Evolutionary conservation across 1,140 invertebrate species (phyloP), one percentile per base, ranked within the genome.

Genomic region (Tigriopus japonicus): DNA sequence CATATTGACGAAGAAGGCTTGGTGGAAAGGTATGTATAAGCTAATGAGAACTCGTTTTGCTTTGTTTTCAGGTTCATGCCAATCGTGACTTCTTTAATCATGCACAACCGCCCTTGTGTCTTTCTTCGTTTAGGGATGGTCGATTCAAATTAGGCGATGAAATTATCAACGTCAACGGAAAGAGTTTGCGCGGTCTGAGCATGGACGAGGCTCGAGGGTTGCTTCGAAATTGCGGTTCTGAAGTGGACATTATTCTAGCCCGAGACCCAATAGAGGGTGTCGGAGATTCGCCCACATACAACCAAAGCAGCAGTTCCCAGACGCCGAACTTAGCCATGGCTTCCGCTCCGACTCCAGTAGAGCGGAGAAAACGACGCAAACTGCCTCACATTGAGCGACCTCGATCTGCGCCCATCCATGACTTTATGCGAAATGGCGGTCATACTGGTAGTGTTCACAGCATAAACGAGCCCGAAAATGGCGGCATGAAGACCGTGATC

Each of bases 101-200:
- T 35, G 3, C 9, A 35, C 28, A 35, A 35, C n/a, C n/a, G n/a
- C n/a, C n/a, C n/a, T 35, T 35, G 28, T 9, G 9, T 49, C 45
- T 49, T 12, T 62, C 64, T 60, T 65, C 67, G 75, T 64, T 61
- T 72, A 84, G 85, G 70, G 85, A 87, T 68, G 85, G 85, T 0
- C 77, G 84, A 61, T 73, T 90, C 60, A 77, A 81, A 65, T 75
- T 85, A 51, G 84, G 84, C 6, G 87, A 90, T 71, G 86, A 90
- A 73, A 81, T 90, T 60, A 79, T 89, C 14, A 85, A 87, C 70
- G 85, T 89, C 9, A 88, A 89, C 70, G 85, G 85, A 1, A 79
- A 80, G 67, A 78, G 85, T 62, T 72, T 91, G 61, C 77, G 83
- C 53, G 86, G 83, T 0, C 72, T 88, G 59, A 79, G 81, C 12